These are phyloP conservation scores for Onychomys arenicola DNA, from an alignment of 2,797 vertebrate species.

Conservation along the genomic window DNA sequence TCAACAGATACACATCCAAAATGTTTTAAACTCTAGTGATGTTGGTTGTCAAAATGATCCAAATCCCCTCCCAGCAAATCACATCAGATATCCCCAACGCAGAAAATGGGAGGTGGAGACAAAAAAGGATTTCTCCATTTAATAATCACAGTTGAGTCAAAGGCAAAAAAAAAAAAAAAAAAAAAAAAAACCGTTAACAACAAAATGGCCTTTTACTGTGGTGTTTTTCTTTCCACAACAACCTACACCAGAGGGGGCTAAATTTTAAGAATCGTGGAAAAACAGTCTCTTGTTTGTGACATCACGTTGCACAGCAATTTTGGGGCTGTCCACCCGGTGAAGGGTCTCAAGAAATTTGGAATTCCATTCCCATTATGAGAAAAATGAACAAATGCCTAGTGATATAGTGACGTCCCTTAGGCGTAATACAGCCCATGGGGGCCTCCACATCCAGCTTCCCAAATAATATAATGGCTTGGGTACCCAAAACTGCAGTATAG, in stretches of 20 bases:
- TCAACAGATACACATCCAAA: constrained; percentile 16
- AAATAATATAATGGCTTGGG: constrained; percentile 55
- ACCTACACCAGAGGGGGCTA: constrained; percentile 61
- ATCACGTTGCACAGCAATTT: constrained; percentile 71
- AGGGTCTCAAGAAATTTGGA: constrained; percentile 54
- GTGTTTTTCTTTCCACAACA: constrained; percentile 68
- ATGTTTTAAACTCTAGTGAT: constrained; percentile 40
- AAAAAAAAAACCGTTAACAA: constrained; percentile 48
- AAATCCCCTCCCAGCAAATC: constrained; percentile 24
- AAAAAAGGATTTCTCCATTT: constrained; percentile 7
- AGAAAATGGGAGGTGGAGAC: not conserved
- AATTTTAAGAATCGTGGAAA: constrained; percentile 67
- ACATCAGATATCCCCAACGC: constrained; percentile 22
- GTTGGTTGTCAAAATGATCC: not conserved
- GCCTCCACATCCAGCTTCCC: constrained; percentile 51
- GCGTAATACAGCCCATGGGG: constrained; percentile 1
- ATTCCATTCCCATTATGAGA: constrained; percentile 59
- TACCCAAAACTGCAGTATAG: constrained; percentile 48
- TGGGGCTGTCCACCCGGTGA: constrained; percentile 42
- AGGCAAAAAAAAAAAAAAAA: constrained; percentile 61
- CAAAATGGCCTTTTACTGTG: constrained; percentile 59
- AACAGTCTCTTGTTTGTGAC: constrained; percentile 72
- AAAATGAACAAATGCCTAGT: constrained; percentile 41
- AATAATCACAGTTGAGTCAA: constrained; percentile 18
- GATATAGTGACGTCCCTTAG: constrained; percentile 63